phyloP scores from a whole-genome alignment of 2,797 vertebrate species.

The Chromis chromis region DNA sequence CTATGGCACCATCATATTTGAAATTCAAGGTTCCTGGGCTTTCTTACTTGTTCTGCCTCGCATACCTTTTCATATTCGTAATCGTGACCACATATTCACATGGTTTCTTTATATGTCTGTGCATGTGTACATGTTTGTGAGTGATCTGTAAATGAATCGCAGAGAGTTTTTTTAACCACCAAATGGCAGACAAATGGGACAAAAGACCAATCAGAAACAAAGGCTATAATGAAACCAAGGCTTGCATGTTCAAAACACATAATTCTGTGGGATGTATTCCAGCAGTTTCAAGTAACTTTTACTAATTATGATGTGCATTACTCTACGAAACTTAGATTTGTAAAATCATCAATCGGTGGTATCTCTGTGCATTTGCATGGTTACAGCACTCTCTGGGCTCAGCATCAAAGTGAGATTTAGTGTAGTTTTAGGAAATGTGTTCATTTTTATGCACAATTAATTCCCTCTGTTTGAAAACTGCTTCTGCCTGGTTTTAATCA shows the following conservation, averaged over 20 bases:
- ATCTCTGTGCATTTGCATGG: slow-evolving; percentile 11
- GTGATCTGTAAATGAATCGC: slow-evolving; percentile 31
- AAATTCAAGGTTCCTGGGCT: slow-evolving; percentile 58
- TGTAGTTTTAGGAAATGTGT: slow-evolving; percentile 48
- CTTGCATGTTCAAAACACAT: slow-evolving; percentile 34
- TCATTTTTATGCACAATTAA: slow-evolving; percentile 57
- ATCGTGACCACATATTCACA: slow-evolving; percentile 51
- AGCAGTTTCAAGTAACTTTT: slow-evolving; percentile 25
- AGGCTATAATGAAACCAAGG: slow-evolving; percentile 31
- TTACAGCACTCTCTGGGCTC: background rate
- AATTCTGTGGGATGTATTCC: slow-evolving; percentile 8
- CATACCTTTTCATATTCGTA: slow-evolving; percentile 37
- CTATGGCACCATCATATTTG: slow-evolving; percentile 36
- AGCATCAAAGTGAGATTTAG: slow-evolving; percentile 39
- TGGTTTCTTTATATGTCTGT: slow-evolving; percentile 11
- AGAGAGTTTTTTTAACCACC: background rate
- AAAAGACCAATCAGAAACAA: slow-evolving; percentile 25
- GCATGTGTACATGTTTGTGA: slow-evolving; percentile 13
- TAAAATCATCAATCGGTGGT: slow-evolving; percentile 14
- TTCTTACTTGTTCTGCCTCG: slow-evolving; percentile 51
- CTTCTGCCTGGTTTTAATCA: slow-evolving; percentile 56
- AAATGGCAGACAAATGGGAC: slow-evolving; percentile 42
- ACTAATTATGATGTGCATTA: slow-evolving; percentile 5
- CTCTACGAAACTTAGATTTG: background rate
- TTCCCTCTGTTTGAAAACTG: slow-evolving; percentile 39